Percentiles rank a stretch among this genome's conserved stretches.
These are phyloP conservation scores for Neosalanx taihuensis DNA, from an alignment of 2,797 vertebrate species.

Conservation along the genomic window DNA sequence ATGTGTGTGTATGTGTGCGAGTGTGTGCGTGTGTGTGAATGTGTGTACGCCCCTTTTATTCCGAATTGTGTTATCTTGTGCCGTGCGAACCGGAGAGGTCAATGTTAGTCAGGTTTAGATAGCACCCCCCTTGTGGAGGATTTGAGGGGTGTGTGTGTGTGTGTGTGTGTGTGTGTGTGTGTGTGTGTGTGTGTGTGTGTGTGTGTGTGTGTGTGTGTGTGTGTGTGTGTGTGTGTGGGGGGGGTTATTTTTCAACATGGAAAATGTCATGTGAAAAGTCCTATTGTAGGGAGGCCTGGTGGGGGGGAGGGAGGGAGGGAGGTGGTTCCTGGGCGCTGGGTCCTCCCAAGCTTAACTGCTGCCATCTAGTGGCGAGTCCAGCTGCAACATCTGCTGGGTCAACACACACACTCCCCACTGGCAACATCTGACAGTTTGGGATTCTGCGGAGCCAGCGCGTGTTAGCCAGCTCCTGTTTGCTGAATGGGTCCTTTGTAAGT, in stretches of 20 bases:
- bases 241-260: constrained; percentile 44
- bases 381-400: neutral
- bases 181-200: too few species aligned
- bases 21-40: neutral
- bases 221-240: too few species aligned
- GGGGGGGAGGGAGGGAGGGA: constrained; percentile 15
- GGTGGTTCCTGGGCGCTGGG: neutral
- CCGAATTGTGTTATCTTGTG: neutral
- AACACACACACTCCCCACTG: neutral
- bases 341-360: constrained; percentile 73
- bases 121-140: constrained; percentile 33
- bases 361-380: constrained; percentile 78
- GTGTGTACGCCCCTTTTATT: neutral
- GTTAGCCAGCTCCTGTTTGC: neutral
- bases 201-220: too few species aligned
- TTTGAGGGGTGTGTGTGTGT: too few species aligned
- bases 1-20: neutral
- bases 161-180: too few species aligned
- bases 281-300: constrained; percentile 41
- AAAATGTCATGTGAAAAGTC: constrained; percentile 62
- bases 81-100: neutral
- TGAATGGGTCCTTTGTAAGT: neutral
- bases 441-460: constrained; percentile 13
- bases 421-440: constrained; percentile 19
- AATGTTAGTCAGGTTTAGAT: constrained; percentile 26